Conservation (phyloP, 2,888 invertebrate species). For the Drosophila demipolita region DNA sequence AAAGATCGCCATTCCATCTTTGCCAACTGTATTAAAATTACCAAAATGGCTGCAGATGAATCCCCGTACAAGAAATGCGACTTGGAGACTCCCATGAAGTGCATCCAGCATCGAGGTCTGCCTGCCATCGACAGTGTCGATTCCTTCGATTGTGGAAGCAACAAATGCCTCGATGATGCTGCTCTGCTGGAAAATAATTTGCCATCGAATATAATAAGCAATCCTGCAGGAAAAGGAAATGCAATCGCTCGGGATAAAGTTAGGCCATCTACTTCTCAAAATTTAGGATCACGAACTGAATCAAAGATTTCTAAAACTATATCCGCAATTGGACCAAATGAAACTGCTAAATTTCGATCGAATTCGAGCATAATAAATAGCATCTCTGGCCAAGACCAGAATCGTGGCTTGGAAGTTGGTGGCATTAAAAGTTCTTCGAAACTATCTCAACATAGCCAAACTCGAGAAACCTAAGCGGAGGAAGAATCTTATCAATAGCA, state of each 20-base stretch:
- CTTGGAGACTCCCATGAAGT: slow-evolving; percentile 26
- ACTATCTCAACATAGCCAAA: background rate
- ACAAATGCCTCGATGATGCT: slow-evolving; percentile 7
- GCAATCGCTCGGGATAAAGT: background rate
- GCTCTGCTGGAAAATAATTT: background rate
- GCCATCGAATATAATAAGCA: background rate
- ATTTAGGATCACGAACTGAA: background rate
- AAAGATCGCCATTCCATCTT: slow-evolving; percentile 44
- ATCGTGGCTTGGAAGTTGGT: background rate
- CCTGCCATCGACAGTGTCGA: slow-evolving; percentile 38
- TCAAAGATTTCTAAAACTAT: background rate
- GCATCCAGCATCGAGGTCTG: slow-evolving; percentile 35
- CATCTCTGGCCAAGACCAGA: background rate
- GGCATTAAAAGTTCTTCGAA: background rate
- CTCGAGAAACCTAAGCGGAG: background rate
- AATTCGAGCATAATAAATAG: background rate
- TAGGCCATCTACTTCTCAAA: background rate
- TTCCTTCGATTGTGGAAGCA: slow-evolving; percentile 35
- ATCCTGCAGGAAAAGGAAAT: background rate
- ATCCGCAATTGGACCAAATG: background rate
- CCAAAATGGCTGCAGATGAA: slow-evolving; percentile 56
- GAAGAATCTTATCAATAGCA: background rate
- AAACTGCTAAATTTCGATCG: background rate
- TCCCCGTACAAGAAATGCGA: slow-evolving; percentile 43
- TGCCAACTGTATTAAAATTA: slow-evolving; percentile 55